A percentile compares a stretch with the other conserved stretches of the same genome.
Conservation (phyloP, 2,888 invertebrate genomes). For the Brachyptera putata region DNA sequence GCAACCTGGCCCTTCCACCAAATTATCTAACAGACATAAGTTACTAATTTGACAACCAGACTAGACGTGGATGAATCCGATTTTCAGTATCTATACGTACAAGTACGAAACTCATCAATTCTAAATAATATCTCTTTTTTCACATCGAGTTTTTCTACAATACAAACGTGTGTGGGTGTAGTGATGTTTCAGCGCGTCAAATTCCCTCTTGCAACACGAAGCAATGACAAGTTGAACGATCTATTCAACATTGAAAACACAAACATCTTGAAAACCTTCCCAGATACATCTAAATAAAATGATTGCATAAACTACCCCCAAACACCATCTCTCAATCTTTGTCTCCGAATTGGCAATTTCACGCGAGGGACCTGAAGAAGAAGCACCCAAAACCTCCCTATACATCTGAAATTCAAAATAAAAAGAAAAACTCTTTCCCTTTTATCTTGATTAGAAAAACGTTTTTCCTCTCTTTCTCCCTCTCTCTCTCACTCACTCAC, state of each 20-base stretch:
- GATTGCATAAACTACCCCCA: conserved; percentile 21
- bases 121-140: background rate
- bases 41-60: no score
- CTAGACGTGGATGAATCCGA: no score
- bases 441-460: conserved; percentile 23
- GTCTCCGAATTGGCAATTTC: conserved; percentile 16
- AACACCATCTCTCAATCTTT: conserved; percentile 22
- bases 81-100: no score
- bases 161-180: background rate
- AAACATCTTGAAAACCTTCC: conserved; percentile 19
- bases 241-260: conserved; percentile 8
- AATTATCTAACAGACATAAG: no score
- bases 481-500: no score
- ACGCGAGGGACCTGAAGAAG: no score
- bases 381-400: no score
- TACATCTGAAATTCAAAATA: conserved; percentile 18
- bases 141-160: conserved; percentile 1
- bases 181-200: no score
- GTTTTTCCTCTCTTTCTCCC: background rate
- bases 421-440: conserved; percentile 19
- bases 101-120: background rate
- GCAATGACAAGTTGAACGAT: no score
- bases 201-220: no score
- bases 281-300: no score
- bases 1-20: no score